Evolutionary conservation across 2,888 invertebrate genomes (phyloP), one percentile per base, ranked within the genome.

Genomic region (Drosophila leonis): DNA sequence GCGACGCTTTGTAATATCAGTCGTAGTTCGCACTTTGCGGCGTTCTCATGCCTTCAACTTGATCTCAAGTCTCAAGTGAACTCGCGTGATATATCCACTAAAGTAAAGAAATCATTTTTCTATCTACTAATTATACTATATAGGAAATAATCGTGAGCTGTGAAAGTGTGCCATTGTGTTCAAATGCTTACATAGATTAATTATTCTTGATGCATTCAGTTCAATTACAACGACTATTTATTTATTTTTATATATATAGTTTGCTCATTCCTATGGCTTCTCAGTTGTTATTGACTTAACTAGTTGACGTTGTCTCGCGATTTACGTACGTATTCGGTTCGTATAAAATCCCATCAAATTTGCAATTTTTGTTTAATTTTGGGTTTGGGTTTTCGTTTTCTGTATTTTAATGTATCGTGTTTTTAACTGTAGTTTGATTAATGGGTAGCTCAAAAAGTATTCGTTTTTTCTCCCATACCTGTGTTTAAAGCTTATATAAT

Each of bases 101-200:
- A 63, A 56, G 69, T 75, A 57, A 75, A 65, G 59, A 20, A 55
- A 46, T 27, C n/a, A 31, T 54, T 42, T 63, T 41, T 63, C 15
- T 24, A 61, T 33, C 59, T 44, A 46, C n/a, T n/a, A n/a, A n/a
- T n/a, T n/a, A n/a, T n/a, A 62, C 59, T 65, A 46, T 20, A 37
- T 48, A 8, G 54, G 18, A 31, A n/a, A 49, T 33, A 57, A 24
- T 54, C 12, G 37, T 7, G 49, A 12, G 46, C n/a, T 18, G n/a
- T 67, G 56, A 67, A 73, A 65, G 61, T 56, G 39, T 71, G 41
- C 27, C 44, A 80, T 87, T 87, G 84, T 82, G 66, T 82, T 69
- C 46, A 56, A 64, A 68, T 78, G 20, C 31, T 27, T 49, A 24
- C 24, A 24, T 24, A 41, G 37, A 18, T 46, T 10, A 35, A 18